Conservation (phyloP, 2,888 invertebrate genomes). For the Lacanobia oleracea region DNA sequence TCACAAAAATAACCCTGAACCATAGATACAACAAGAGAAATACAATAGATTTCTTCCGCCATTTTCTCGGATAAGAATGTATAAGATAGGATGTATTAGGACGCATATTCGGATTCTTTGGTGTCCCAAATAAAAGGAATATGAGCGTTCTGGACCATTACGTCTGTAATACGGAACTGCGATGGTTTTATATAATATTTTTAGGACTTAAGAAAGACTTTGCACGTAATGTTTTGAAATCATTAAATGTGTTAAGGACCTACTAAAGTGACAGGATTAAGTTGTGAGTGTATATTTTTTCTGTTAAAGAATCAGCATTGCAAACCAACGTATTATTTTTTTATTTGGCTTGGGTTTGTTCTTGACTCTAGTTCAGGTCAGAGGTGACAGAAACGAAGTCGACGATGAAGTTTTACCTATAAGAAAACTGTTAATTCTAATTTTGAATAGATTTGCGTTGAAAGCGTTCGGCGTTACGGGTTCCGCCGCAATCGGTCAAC, state of each 20-base stretch:
- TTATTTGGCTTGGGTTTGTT: too few relatives aligned
- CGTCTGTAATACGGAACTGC: conserved; percentile 29
- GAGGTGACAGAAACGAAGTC: too few relatives aligned
- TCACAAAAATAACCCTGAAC: conserved; percentile 43
- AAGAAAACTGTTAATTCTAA: too few relatives aligned
- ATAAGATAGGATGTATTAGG: conserved; percentile 48
- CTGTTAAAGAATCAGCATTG: too few relatives aligned
- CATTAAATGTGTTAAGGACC: neutral
- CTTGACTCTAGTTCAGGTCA: too few relatives aligned
- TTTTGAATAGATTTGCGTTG: too few relatives aligned
- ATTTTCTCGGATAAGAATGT: conserved; percentile 52
- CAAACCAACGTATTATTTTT: neutral
- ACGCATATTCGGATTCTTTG: conserved; percentile 51
- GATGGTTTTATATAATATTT: conserved; percentile 29
- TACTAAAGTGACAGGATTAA: neutral
- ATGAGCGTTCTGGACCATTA: conserved; percentile 45
- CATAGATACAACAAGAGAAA: conserved; percentile 46
- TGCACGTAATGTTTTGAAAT: neutral
- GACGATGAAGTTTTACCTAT: too few relatives aligned
- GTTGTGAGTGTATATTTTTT: too few relatives aligned
- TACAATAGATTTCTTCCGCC: conserved; percentile 52
- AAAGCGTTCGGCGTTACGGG: too few relatives aligned
- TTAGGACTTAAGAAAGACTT: conserved; percentile 9
- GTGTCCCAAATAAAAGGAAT: conserved; percentile 38
- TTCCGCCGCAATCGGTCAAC: too few relatives aligned